A percentile compares a stretch with the other conserved stretches of the same genome.
phyloP scores from a whole-genome alignment of 2,113 vertebrate genomes.

The Arizona elegans region DNA sequence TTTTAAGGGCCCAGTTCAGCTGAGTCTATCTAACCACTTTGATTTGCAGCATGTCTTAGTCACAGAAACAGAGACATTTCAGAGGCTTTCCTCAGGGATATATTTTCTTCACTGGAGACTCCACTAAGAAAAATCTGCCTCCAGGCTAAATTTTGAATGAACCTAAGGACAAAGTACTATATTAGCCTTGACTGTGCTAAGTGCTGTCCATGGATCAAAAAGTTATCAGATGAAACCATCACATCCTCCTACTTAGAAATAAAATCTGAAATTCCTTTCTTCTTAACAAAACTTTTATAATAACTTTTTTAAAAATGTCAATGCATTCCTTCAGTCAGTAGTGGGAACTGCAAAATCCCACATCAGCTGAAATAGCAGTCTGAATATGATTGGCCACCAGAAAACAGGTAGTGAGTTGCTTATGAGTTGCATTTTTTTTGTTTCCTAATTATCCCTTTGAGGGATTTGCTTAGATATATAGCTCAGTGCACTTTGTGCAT shows the following conservation, averaged over 20 bases:
- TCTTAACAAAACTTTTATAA: neutral
- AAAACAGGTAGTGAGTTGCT: neutral
- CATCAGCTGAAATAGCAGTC: neutral
- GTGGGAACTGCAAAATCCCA: constrained; percentile 29
- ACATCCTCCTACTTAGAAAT: constrained; percentile 8
- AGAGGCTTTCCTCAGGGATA: neutral
- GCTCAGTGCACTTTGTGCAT: neutral
- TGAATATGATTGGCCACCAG: too few species aligned
- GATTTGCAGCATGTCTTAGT: neutral
- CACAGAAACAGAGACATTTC: constrained; percentile 23
- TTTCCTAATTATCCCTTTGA: neutral
- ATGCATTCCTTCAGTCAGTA: constrained; percentile 7
- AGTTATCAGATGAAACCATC: constrained; percentile 16
- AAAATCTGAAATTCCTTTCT: neutral
- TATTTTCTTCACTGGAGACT: constrained; percentile 9
- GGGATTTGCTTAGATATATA: neutral
- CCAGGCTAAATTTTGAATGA: constrained; percentile 20
- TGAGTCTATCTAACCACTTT: neutral
- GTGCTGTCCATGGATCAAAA: constrained; percentile 35
- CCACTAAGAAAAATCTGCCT: constrained; percentile 26
- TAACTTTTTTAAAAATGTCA: neutral
- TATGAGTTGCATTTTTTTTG: neutral
- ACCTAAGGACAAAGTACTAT: neutral
- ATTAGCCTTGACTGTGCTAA: constrained; percentile 15
- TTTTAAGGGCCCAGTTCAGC: neutral